phyloP scores from a whole-genome alignment of 2,113 vertebrate genomes.

The Thinocorus orbignyianus region DNA sequence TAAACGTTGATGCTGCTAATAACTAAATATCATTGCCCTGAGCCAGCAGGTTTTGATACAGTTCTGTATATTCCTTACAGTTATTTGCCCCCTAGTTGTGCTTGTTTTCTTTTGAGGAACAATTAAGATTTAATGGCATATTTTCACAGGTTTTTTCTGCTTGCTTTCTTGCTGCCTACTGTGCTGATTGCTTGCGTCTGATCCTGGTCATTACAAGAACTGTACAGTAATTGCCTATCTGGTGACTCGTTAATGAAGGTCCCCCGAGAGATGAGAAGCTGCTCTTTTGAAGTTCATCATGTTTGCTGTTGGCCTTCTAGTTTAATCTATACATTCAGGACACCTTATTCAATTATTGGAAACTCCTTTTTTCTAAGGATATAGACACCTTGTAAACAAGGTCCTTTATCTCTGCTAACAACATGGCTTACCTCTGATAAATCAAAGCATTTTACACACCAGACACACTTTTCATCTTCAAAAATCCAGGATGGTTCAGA shows the following conservation, averaged over 20 bases:
- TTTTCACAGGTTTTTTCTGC: slow-evolving; percentile 76
- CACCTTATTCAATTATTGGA: slow-evolving; percentile 73
- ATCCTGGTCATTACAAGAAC: slow-evolving; percentile 79
- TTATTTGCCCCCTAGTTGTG: slow-evolving; percentile 75
- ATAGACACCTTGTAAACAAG: slow-evolving; percentile 62
- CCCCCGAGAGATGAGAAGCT: slow-evolving; percentile 73
- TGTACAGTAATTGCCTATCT: slow-evolving; percentile 81
- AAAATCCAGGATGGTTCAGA: slow-evolving; percentile 3
- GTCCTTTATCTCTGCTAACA: slow-evolving; percentile 50
- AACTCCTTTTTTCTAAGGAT: slow-evolving; percentile 60
- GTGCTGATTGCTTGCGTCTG: slow-evolving; percentile 74
- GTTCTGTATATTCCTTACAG: slow-evolving; percentile 66
- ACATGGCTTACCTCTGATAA: slow-evolving; percentile 44
- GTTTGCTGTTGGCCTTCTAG: slow-evolving; percentile 76
- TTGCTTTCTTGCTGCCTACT: slow-evolving; percentile 77
- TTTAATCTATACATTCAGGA: slow-evolving; percentile 76
- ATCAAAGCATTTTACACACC: slow-evolving; percentile 47
- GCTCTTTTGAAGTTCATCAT: slow-evolving; percentile 78
- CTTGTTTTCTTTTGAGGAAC: slow-evolving; percentile 85
- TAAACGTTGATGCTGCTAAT: slow-evolving; percentile 52
- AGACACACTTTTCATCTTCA: background rate
- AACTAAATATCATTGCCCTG: slow-evolving; percentile 61
- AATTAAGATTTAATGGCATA: slow-evolving; percentile 85
- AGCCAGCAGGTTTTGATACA: slow-evolving; percentile 70
- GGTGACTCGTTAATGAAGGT: slow-evolving; percentile 80